Evolutionary conservation across 2,113 vertebrate species (phyloP), one percentile per base, ranked within the genome.

Genomic region (Neofelis nebulosa): DNA sequence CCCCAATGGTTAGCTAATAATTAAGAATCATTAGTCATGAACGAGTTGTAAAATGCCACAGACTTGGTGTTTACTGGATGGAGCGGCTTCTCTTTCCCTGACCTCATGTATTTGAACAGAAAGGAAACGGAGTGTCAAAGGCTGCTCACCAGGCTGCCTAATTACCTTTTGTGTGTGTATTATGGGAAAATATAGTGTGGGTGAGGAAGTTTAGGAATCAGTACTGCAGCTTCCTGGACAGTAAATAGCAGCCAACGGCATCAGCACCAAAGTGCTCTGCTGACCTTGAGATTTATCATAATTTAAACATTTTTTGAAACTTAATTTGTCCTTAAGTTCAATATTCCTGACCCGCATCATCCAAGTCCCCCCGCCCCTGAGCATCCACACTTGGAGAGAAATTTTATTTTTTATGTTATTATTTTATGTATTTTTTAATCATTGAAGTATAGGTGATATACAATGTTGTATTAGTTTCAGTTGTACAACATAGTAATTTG

Each of bases 251-350:
- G 31, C 19, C 74, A 55, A 8, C 2, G 1, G 27, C 2, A 19
- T 78, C 36, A 78, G 50, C n/a, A 31, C 41, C 31, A 82, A 69
- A 52, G 38, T 79, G n/a, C 33, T 83, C 25, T 73, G 61, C 15
- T 83, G 52, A 71, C 36, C 41, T 86, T 65, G 66, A 81, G 19
- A 65, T 93, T n/a, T 94, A 71, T 61, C n/a, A 73, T 3, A 55
- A 68, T 52, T 27, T 79, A 66, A 74, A 88, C 38, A 38, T 48
- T 71, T 61, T 68, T 76, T 13, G 1, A 63, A 92, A 50, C 3
- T 45, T 68, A 84, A 36, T 55, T 52, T 95, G 66, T 74, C n/a
- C 48, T 91, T 96, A 38, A 73, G 25, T 95, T 89, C 90, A 94
- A 65, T 48, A 25, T 84, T 89, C 19, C 36, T 94, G 71, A 76